Percentiles rank a stretch among this genome's conserved stretches.
phyloP scores from a whole-genome alignment of 2,113 vertebrate species.

The Spea multiplicata region DNA sequence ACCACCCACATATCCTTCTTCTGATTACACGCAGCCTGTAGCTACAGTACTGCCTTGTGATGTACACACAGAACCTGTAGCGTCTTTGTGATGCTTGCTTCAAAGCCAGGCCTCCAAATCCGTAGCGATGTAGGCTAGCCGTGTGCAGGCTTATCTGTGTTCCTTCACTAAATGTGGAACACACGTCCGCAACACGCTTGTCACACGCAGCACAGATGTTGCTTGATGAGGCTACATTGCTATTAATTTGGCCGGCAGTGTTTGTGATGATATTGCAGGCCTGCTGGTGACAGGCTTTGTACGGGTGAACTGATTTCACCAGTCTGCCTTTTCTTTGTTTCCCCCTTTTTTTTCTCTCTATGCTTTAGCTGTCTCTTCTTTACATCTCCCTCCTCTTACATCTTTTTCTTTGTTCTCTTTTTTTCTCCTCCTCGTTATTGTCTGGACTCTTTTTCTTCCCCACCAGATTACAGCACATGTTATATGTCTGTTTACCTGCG shows the following conservation, averaged over 20 bases:
- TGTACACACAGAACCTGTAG: constrained; percentile 46
- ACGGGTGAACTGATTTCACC: constrained; percentile 11
- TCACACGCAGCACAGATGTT: background rate
- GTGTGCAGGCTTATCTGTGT: background rate
- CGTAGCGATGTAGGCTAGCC: background rate
- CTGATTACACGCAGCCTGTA: constrained; percentile 36
- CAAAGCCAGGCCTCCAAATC: background rate
- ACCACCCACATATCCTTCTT: constrained; percentile 43
- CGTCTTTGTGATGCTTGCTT: constrained; percentile 23
- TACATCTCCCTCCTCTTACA: constrained; percentile 36
- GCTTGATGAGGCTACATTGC: background rate
- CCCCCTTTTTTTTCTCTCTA: background rate
- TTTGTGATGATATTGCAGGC: constrained; percentile 26
- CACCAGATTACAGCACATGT: background rate
- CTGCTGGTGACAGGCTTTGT: constrained; percentile 12
- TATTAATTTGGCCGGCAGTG: background rate
- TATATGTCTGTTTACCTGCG: background rate
- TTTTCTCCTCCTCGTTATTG: constrained; percentile 28
- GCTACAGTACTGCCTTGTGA: constrained; percentile 20
- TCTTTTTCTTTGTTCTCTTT: constrained; percentile 34
- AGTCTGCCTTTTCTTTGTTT: constrained; percentile 17
- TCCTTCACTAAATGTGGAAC: background rate
- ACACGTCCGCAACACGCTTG: background rate
- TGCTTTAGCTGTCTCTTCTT: constrained; percentile 17
- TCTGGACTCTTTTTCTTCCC: background rate